Evolutionary conservation across 2,113 vertebrate genomes (phyloP), one percentile per base, ranked within the genome.

Genomic region (Tapirus terrestris): DNA sequence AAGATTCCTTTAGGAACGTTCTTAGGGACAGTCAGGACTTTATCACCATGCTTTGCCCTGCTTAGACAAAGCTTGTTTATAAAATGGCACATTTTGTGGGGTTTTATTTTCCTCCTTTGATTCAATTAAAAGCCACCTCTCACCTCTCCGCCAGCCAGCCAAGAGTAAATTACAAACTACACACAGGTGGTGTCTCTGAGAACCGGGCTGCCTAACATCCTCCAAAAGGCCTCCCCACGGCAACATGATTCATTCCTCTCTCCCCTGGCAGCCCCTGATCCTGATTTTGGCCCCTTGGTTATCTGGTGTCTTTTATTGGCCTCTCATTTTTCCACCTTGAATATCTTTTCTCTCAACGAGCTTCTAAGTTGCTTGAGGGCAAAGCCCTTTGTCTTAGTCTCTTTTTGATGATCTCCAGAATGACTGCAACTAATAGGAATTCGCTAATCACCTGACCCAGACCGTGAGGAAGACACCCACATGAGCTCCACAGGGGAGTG

Each of bases 381-480:
- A 80, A 53, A 83, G 53, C 13, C 8, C 14, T 48, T 45, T 86
- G 43, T 27, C 60, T 48, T 16, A 45, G 31, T 36, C 13, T 70
- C 72, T n/a, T 58, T 53, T 39, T 21, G 21, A 39, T 1, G 4
- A 23, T 53, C 12, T 56, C 61, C 60, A 23, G 1, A 60, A 8
- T 6, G 33, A 23, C 51, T 14, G 16, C 20, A 45, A 58, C 16
- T 6, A 18, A 39, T 4, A 51, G 43, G 65, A 25, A 70, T 16
- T 36, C 21, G 11, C 10, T 17, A 0, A 53, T 5, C 58, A 45
- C 8, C 36, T n/a, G 29, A 20, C 29, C 56, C 48, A 13, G 11
- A 0, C n/a, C 29, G 4, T 17, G 39, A 17, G 3, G 20, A 63
- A n/a, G 68, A 25, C 4, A 14, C 9, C 3, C 4, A 0, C 6